A percentile compares a stretch with the other conserved stretches of the same genome.
Conservation (phyloP, 1,140 invertebrate genomes). For the Lucilia sericata region DNA sequence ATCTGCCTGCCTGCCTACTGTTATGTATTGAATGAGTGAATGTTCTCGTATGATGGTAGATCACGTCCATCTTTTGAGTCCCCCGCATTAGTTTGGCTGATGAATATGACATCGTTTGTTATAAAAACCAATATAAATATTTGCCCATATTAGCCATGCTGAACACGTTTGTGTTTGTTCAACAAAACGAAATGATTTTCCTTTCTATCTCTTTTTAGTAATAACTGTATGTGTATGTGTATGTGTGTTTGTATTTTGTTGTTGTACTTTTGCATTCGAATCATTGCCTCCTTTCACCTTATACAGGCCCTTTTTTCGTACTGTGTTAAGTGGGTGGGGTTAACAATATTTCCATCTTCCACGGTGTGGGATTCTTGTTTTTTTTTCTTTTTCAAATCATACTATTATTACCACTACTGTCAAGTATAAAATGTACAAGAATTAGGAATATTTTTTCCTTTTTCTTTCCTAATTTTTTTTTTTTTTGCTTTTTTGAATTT, state of each 20-base stretch:
- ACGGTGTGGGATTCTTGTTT: not conserved
- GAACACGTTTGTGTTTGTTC: conserved; percentile 17
- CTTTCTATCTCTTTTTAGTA: not conserved
- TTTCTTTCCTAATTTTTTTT: not conserved
- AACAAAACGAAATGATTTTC: conserved; percentile 27
- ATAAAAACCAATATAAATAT: conserved; percentile 27
- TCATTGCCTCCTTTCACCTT: not conserved
- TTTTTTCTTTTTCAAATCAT: not conserved
- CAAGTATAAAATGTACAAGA: conserved; percentile 21
- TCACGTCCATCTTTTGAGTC: conserved; percentile 8
- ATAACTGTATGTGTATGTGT: not conserved
- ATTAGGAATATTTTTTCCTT: not conserved
- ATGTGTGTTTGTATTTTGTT: not conserved
- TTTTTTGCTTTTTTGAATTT: not conserved
- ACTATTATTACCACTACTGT: not conserved
- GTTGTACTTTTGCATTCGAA: not conserved
- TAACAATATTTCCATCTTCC: not conserved
- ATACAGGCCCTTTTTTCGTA: not conserved
- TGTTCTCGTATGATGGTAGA: not conserved
- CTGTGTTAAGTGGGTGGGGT: not conserved
- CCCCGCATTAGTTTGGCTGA: conserved; percentile 9
- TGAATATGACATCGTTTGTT: conserved; percentile 27
- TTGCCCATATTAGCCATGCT: conserved; percentile 23
- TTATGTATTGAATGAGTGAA: not conserved
- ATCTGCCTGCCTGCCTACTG: not conserved